These are phyloP conservation scores for Oeneis ivallda DNA, from an alignment of 2,888 invertebrate genomes.

Conservation along the genomic window DNA sequence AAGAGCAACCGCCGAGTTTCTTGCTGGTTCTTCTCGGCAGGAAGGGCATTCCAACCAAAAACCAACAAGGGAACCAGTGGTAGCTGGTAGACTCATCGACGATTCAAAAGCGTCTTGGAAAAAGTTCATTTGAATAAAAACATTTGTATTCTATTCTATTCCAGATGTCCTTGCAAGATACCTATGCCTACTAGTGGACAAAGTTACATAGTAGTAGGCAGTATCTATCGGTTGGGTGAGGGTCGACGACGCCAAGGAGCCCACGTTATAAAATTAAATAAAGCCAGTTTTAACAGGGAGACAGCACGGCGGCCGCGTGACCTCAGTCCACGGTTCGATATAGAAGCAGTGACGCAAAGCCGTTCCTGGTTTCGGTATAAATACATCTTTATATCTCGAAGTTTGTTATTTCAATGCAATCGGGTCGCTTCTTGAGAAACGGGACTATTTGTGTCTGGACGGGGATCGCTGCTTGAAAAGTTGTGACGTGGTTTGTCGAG, in stretches of 20 bases:
- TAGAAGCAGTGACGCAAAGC: background rate
- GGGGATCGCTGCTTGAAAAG: background rate
- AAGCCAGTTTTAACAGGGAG: slow-evolving; percentile 1
- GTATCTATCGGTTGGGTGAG: too few relatives aligned
- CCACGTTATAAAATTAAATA: slow-evolving; percentile 5
- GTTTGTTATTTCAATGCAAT: slow-evolving; percentile 5
- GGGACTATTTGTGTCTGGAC: background rate
- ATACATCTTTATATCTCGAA: slow-evolving; percentile 8
- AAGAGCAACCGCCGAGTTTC: too few relatives aligned
- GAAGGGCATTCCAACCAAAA: too few relatives aligned
- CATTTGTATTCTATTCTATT: too few relatives aligned
- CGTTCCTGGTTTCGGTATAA: slow-evolving; percentile 4
- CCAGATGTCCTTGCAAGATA: too few relatives aligned
- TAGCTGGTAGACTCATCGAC: too few relatives aligned
- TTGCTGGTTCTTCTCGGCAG: too few relatives aligned
- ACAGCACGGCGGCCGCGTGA: slow-evolving; percentile 9
- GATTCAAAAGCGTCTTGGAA: too few relatives aligned
- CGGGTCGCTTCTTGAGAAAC: slow-evolving; percentile 6
- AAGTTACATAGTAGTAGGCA: too few relatives aligned
- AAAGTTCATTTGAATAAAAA: too few relatives aligned
- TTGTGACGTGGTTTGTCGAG: background rate
- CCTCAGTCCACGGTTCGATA: slow-evolving; percentile 4
- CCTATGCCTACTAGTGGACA: too few relatives aligned
- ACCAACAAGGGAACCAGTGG: too few relatives aligned
- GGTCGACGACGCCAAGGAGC: background rate